Base-by-base conservation (phyloP, 2,113 vertebrate genomes). In the Hemicordylus capensis region DNA sequence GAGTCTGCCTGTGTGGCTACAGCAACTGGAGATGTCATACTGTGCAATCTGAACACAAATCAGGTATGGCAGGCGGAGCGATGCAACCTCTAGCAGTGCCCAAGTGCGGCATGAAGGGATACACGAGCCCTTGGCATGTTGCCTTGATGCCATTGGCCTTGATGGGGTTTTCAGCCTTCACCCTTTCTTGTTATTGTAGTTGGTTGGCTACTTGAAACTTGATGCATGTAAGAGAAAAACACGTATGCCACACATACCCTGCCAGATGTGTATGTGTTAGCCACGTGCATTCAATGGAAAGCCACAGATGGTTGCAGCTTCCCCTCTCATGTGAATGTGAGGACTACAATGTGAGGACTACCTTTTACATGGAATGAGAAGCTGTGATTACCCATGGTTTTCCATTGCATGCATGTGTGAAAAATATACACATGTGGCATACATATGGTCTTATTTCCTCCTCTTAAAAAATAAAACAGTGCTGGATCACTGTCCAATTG, bases 1-100 rank as follows among this genome's bases (percentile, higher is more conserved):
- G 98, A 98, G 85, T 97, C 97, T 0, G 97, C 97, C 1, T 99
- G 99, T 94, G 90, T 99, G 92, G 98, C 98, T 84, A 99, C 98
- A 10, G 95, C 97, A 7, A 95, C 91, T 1, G 99, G 99, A 12
- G 98, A 99, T 15, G 97, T 99, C 54, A 85, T 99, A 4, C 93
- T 99, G 6, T 99, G 97, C 91, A 98, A 94, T 92, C 90, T 98
- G 84, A 96, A 79, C 90, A 97, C 96, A 0, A 94, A 93, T 61
- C 97, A 98, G 98, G 99, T 99, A 88, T 81, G 0, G 66, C 89
- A 72, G 14, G 2, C 31, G 22, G 46, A 26, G 14, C 59, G 6
- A 7, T 44, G 34, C 1, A 20, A 10, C 19, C 48, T 6, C 5
- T 9, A 12, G 24, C 24, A 58, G 66, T 58, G 76, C 80, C 37